Percentiles rank a stretch among this genome's conserved stretches.
Evolutionary conservation across 2,113 vertebrate species (phyloP).

Genomic region (Paracanthobrama guichenoti): DNA sequence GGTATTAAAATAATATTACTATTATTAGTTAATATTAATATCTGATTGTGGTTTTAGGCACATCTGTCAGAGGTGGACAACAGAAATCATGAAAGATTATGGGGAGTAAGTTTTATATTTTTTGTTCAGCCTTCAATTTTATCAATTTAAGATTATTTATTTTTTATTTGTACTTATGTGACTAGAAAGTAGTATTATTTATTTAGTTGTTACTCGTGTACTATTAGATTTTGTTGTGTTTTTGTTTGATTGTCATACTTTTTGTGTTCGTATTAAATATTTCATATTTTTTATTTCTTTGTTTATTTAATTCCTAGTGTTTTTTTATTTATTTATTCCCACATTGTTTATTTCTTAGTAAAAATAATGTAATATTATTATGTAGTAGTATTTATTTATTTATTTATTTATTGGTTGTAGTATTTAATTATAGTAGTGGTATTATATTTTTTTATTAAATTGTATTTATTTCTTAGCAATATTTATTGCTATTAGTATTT

Average conservation of each 20-base stretch:
- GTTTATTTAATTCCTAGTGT: not conserved
- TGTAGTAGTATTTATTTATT: not conserved
- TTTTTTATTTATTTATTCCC: not conserved
- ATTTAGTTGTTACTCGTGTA: not conserved
- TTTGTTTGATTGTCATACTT: not conserved
- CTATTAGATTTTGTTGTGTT: not conserved
- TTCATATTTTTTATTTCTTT: not conserved
- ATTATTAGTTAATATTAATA: not conserved
- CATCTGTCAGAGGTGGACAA: slow-evolving; percentile 51
- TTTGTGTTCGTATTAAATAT: not conserved
- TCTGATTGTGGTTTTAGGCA: slow-evolving; percentile 54
- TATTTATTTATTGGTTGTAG: not conserved
- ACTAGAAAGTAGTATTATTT: not conserved
- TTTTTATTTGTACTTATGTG: not conserved
- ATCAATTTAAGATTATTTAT: not conserved
- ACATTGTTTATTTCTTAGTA: not conserved
- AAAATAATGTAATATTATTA: not conserved
- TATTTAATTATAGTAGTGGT: not conserved
- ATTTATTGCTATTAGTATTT: not conserved
- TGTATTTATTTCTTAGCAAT: not conserved
- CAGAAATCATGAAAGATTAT: slow-evolving; percentile 61
- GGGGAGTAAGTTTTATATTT: slow-evolving; percentile 63
- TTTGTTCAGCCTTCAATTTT: not conserved
- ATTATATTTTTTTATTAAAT: slow-evolving; percentile 37
- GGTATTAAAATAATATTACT: not conserved